Conservation (phyloP, 2,113 vertebrate genomes). For the Mastomys coucha region DNA sequence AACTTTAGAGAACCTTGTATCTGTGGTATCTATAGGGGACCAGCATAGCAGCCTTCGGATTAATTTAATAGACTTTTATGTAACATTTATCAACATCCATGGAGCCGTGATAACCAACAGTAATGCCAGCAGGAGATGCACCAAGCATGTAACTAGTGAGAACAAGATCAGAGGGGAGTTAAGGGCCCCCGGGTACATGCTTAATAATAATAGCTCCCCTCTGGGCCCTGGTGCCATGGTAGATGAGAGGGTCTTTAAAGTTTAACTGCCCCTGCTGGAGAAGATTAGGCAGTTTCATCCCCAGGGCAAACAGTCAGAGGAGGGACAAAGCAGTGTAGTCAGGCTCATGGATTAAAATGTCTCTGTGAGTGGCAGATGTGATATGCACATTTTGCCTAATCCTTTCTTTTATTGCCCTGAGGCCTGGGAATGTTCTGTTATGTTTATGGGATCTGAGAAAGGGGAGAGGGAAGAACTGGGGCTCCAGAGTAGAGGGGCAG, state of each 20-base stretch:
- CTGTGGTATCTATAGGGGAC: constrained; percentile 52
- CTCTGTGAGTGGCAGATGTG: constrained; percentile 32
- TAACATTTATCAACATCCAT: constrained; percentile 50
- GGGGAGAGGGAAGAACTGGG: neutral
- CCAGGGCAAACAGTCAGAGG: constrained; percentile 39
- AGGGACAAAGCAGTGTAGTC: constrained; percentile 21
- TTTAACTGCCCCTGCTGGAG: constrained; percentile 53
- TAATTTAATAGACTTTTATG: constrained; percentile 66
- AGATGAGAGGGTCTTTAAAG: constrained; percentile 73
- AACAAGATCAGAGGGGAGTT: constrained; percentile 44
- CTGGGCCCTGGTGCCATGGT: constrained; percentile 21
- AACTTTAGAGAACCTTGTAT: constrained; percentile 47
- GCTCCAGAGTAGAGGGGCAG: neutral
- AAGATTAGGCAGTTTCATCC: constrained; percentile 38
- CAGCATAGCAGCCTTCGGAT: constrained; percentile 56
- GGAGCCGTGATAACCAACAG: neutral
- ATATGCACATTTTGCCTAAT: constrained; percentile 54
- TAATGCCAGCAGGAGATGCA: constrained; percentile 41
- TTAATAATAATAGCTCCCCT: constrained; percentile 59
- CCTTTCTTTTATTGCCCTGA: constrained; percentile 30
- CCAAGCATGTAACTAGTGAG: constrained; percentile 21
- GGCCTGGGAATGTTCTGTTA: constrained; percentile 21
- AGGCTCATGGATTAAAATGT: constrained; percentile 44
- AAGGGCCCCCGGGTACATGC: constrained; percentile 11
- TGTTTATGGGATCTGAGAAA: constrained; percentile 17